Evolutionary conservation across 1,140 invertebrate species (phyloP).

Genomic region (Bombus fervidus): DNA sequence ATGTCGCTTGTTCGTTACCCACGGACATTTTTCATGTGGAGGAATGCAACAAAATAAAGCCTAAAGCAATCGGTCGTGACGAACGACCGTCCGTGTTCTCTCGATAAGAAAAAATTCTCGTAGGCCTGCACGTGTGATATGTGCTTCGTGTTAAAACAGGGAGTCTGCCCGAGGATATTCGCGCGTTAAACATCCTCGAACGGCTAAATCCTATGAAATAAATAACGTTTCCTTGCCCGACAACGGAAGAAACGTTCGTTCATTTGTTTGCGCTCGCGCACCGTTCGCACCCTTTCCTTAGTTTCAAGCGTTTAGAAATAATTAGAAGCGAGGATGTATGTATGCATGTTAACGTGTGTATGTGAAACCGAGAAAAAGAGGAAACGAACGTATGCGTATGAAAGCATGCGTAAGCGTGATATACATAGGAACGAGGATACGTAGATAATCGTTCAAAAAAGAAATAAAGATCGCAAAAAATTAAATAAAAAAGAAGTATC

Average conservation of each 20-base stretch:
- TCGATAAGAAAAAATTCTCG: constrained; percentile 41
- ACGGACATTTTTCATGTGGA: not conserved
- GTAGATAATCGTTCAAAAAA: constrained; percentile 55
- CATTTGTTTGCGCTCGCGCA: constrained; percentile 53
- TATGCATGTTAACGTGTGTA: not conserved
- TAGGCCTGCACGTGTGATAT: constrained; percentile 55
- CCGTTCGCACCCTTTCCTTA: constrained; percentile 55
- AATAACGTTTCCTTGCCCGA: not conserved
- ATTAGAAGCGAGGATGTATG: constrained; percentile 40
- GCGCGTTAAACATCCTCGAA: constrained; percentile 31
- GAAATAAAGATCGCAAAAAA: not conserved
- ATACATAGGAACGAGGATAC: constrained; percentile 29
- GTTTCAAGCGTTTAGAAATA: constrained; percentile 42
- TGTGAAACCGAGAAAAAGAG: constrained; percentile 5
- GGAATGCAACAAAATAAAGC: constrained; percentile 8
- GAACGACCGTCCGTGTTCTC: constrained; percentile 27
- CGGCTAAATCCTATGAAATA: not conserved
- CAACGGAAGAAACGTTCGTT: constrained; percentile 9
- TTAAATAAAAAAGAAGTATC: constrained; percentile 54
- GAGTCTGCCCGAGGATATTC: constrained; percentile 16
- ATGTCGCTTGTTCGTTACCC: constrained; percentile 31
- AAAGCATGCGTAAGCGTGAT: constrained; percentile 18
- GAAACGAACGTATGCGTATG: constrained; percentile 12
- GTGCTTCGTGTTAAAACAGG: constrained; percentile 46
- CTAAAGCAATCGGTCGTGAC: constrained; percentile 20